phyloP scores from a whole-genome alignment of 2,888 invertebrate genomes.

The Maniola hyperantus region DNA sequence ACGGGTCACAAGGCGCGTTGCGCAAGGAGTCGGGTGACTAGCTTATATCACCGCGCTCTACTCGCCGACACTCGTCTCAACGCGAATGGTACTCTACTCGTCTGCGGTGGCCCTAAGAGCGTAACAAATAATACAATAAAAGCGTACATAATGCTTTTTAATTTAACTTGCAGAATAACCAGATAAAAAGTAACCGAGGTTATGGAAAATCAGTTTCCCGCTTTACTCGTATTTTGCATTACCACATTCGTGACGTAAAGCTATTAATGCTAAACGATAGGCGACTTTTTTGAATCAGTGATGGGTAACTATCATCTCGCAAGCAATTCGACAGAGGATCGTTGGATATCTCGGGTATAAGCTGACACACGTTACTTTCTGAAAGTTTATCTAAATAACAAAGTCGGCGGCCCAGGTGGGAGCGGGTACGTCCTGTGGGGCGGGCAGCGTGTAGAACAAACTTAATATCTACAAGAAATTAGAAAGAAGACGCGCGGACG shows the following conservation, averaged over 20 bases:
- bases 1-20: too few species aligned
- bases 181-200: constrained; percentile 24
- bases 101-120: too few species aligned
- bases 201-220: constrained; percentile 58
- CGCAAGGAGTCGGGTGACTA: too few species aligned
- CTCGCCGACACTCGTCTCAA: too few species aligned
- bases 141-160: not conserved
- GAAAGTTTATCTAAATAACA: too few species aligned
- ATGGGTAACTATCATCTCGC: constrained; percentile 8
- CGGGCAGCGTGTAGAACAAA: too few species aligned
- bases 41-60: too few species aligned
- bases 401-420: too few species aligned
- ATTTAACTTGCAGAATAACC: constrained; percentile 2
- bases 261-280: not conserved
- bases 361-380: not conserved
- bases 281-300: not conserved
- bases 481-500: too few species aligned
- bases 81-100: too few species aligned
- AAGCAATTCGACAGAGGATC: not conserved
- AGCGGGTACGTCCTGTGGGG: too few species aligned
- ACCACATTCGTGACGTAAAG: constrained; percentile 40
- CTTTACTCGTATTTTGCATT: constrained; percentile 52
- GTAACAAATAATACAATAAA: not conserved
- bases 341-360: not conserved
- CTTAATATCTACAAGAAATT: too few species aligned